Conservation (phyloP, 2,888 invertebrate species). For the Arenicola marina region DNA sequence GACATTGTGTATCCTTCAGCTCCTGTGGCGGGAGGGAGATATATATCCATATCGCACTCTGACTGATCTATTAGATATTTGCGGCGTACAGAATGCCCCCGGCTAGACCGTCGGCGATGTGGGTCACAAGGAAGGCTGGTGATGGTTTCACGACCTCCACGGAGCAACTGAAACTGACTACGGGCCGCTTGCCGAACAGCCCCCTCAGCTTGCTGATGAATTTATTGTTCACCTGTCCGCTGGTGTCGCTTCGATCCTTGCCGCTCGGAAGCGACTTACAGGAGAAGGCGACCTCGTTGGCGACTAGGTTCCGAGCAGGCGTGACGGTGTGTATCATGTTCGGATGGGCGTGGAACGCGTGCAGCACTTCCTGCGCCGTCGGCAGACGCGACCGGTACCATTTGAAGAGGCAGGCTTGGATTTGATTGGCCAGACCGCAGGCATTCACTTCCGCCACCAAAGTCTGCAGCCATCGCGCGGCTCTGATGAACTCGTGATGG, state of each 20-base stretch:
- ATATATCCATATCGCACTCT: too few relatives aligned
- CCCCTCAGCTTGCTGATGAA: too few relatives aligned
- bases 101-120: conserved; percentile 10
- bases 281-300: too few relatives aligned
- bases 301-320: too few relatives aligned
- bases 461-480: conserved; percentile 12
- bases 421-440: not conserved
- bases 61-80: too few relatives aligned
- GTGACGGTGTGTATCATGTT: too few relatives aligned
- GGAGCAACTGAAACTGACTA: conserved; percentile 12
- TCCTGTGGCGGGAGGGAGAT: too few relatives aligned
- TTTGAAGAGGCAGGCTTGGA: conserved; percentile 13
- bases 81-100: conserved; percentile 13
- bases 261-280: too few relatives aligned
- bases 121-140: conserved; percentile 13
- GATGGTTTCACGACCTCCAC: conserved; percentile 5
- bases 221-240: not conserved
- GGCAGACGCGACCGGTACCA: conserved; percentile 9
- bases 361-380: conserved; percentile 7
- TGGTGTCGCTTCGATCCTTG: too few relatives aligned
- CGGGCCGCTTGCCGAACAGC: too few relatives aligned
- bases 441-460: not conserved
- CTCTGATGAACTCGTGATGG: conserved; percentile 11
- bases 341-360: conserved; percentile 9
- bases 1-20: too few relatives aligned